These are phyloP conservation scores for Eremophila alpestris DNA, from an alignment of 2,797 vertebrate species.

Conservation along the genomic window DNA sequence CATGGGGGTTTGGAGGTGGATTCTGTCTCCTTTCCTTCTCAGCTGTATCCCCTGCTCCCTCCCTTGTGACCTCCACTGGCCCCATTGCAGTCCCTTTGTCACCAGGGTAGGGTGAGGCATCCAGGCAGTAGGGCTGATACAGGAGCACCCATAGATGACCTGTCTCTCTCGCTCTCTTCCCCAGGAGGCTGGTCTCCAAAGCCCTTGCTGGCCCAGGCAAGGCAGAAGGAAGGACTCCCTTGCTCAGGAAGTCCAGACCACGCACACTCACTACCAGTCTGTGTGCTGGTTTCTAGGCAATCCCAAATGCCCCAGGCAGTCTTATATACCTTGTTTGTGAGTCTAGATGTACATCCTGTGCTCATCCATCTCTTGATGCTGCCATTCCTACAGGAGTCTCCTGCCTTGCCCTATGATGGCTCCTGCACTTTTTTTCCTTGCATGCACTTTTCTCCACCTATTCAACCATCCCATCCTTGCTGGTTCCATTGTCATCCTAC, in stretches of 20 bases:
- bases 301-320: background rate
- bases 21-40: background rate
- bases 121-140: background rate
- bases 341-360: background rate
- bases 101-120: background rate
- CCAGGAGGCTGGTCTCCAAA: background rate
- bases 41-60: background rate
- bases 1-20: rapidly evolving
- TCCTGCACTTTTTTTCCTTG: background rate
- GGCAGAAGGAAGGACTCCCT: background rate
- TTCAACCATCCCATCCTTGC: background rate
- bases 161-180: rapidly evolving
- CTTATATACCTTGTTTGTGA: background rate
- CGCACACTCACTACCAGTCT: background rate
- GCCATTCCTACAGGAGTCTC: background rate
- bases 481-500: background rate
- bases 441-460: background rate
- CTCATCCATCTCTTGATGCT: background rate
- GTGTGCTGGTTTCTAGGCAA: background rate
- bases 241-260: background rate
- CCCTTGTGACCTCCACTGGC: background rate
- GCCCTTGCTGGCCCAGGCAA: background rate
- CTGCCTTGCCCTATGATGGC: background rate
- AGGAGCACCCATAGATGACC: background rate
- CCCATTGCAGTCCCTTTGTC: background rate